A percentile compares a stretch with the other conserved stretches of the same genome.
Evolutionary conservation across 64 coral and sea anemone genomes (phyloP).

Genomic region (Orbicella faveolata): DNA sequence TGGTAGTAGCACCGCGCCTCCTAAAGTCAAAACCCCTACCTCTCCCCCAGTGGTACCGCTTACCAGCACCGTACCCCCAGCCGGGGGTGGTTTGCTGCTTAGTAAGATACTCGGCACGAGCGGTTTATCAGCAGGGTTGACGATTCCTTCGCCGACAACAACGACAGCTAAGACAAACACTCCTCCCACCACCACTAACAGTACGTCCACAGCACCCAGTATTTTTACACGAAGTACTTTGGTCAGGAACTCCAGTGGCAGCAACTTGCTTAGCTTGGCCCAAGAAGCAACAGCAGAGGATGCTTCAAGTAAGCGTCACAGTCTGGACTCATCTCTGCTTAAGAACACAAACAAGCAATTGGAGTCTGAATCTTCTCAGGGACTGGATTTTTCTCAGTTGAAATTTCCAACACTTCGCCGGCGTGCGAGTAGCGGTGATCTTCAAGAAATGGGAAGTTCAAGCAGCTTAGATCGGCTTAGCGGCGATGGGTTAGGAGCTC

Average conservation of each 20-base stretch:
- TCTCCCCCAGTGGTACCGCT: slow-evolving; percentile 35
- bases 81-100: slow-evolving; percentile 50
- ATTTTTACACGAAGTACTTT: slow-evolving; percentile 36
- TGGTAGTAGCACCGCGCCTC: neutral
- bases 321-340: slow-evolving; percentile 39
- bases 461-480: slow-evolving; percentile 18
- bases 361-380: neutral
- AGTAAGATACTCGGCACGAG: slow-evolving; percentile 81
- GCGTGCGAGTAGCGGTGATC: slow-evolving; percentile 79
- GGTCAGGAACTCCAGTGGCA: slow-evolving; percentile 74
- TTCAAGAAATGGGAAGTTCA: slow-evolving; percentile 55
- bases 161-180: slow-evolving; percentile 63
- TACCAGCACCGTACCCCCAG: slow-evolving; percentile 27
- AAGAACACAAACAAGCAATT: neutral
- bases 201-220: slow-evolving; percentile 29
- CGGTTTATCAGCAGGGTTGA: slow-evolving; percentile 49
- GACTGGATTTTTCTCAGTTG: slow-evolving; percentile 21
- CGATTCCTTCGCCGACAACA: slow-evolving; percentile 63
- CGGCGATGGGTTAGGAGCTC: neutral
- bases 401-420: slow-evolving; percentile 76
- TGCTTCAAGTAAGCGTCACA: slow-evolving; percentile 40
- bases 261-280: slow-evolving; percentile 69
- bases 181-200: slow-evolving; percentile 50
- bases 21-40: neutral
- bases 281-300: slow-evolving; percentile 4